Percentiles rank a stretch among this genome's conserved stretches.
These are phyloP conservation scores for Theristicus caerulescens DNA, from an alignment of 2,113 vertebrate species.

Conservation along the genomic window DNA sequence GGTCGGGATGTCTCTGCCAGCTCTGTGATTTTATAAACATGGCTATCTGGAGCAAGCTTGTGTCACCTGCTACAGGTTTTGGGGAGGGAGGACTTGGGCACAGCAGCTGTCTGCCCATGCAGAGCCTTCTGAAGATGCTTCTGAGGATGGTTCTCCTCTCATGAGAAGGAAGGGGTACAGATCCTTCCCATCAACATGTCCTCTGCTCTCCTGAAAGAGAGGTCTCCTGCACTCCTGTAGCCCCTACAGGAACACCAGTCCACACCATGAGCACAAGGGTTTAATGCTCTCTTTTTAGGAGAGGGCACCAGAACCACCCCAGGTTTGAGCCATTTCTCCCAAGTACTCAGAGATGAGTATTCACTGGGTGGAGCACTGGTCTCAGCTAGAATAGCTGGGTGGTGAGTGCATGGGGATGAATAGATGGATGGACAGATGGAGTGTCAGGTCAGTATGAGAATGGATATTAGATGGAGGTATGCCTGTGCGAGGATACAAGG, in stretches of 20 bases:
- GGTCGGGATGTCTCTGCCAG: background rate
- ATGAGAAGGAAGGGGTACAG: background rate
- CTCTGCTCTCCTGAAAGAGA: background rate
- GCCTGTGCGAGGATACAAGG: background rate
- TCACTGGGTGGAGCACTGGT: background rate
- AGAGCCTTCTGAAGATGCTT: background rate
- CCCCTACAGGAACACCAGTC: background rate
- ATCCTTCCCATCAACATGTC: background rate
- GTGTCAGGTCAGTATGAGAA: background rate
- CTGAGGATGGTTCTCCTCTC: background rate
- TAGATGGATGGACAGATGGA: no score
- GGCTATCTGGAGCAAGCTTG: background rate
- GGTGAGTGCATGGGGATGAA: background rate
- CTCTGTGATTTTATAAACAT: background rate
- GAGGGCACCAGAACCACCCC: background rate
- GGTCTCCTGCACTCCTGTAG: background rate
- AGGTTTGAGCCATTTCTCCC: background rate
- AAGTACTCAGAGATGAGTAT: background rate
- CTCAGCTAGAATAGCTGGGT: background rate
- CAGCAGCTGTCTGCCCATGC: background rate
- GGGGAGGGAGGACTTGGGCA: background rate
- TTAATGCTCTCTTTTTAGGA: background rate
- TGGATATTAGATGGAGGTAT: background rate
- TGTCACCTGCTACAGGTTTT: background rate
- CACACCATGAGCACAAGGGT: background rate